phyloP scores from a whole-genome alignment of 1,140 invertebrate genomes.

The Amyelois transitella region DNA sequence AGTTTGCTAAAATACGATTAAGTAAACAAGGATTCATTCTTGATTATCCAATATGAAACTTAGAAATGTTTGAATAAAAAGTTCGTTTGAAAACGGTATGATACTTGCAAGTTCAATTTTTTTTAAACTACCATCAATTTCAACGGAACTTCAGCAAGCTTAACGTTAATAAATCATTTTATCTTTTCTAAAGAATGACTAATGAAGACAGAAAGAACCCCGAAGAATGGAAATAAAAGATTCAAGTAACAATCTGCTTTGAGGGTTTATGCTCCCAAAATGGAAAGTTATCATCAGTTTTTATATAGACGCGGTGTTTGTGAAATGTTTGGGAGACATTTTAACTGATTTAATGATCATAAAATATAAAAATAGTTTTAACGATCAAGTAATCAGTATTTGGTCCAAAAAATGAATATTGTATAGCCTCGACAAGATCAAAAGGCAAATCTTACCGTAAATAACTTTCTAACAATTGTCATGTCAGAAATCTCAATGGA shows the following conservation, averaged over 20 bases:
- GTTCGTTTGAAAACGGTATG: no score
- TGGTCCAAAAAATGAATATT: no score
- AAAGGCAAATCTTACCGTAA: no score
- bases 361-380: neutral
- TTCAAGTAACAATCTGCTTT: constrained; percentile 41
- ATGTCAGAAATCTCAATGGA: no score
- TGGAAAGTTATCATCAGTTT: constrained; percentile 19
- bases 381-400: no score
- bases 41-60: no score
- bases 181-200: constrained; percentile 48
- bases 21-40: no score
- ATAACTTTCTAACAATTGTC: no score
- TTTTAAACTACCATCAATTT: constrained; percentile 17
- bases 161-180: constrained; percentile 22
- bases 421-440: no score
- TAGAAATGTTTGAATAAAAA: no score
- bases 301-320: constrained; percentile 14
- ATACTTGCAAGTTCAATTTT: no score
- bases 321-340: neutral
- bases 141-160: neutral
- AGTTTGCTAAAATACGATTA: no score
- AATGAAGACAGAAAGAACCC: constrained; percentile 39
- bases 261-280: constrained; percentile 21
- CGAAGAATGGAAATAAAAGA: constrained; percentile 39
- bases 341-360: neutral